phyloP scores from a whole-genome alignment of 2,797 vertebrate species.

The Arremon brunneinucha region DNA sequence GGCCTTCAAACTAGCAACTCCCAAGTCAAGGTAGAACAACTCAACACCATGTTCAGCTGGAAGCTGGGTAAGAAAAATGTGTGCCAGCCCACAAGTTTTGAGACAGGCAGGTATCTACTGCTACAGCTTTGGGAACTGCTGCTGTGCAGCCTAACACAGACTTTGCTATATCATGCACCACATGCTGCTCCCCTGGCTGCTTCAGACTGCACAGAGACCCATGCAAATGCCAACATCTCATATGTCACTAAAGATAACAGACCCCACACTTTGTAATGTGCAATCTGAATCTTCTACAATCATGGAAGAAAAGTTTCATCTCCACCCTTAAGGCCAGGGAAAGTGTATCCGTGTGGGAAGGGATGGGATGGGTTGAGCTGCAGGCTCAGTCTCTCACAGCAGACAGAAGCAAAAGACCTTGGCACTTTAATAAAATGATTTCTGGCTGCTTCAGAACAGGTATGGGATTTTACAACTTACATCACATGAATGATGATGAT shows the following conservation, averaged over 20 bases:
- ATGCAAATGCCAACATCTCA: background rate
- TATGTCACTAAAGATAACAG: background rate
- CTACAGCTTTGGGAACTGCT: background rate
- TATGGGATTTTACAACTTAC: background rate
- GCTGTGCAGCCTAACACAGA: background rate
- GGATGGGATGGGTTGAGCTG: background rate
- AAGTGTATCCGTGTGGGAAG: background rate
- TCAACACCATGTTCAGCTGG: background rate
- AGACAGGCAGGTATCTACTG: background rate
- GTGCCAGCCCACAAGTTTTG: background rate
- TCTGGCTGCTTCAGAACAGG: background rate
- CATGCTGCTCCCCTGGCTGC: background rate
- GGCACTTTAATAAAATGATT: background rate
- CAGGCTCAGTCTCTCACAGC: background rate
- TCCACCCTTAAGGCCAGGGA: background rate
- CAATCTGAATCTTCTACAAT: background rate
- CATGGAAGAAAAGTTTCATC: background rate
- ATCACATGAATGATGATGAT: background rate
- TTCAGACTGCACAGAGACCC: background rate
- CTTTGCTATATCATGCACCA: background rate
- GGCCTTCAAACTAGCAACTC: background rate
- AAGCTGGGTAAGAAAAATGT: background rate
- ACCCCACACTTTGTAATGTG: background rate
- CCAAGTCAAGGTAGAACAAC: background rate
- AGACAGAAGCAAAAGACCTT: background rate